Conservation (phyloP, 2,113 vertebrate species). For the Bubo scandiacus region DNA sequence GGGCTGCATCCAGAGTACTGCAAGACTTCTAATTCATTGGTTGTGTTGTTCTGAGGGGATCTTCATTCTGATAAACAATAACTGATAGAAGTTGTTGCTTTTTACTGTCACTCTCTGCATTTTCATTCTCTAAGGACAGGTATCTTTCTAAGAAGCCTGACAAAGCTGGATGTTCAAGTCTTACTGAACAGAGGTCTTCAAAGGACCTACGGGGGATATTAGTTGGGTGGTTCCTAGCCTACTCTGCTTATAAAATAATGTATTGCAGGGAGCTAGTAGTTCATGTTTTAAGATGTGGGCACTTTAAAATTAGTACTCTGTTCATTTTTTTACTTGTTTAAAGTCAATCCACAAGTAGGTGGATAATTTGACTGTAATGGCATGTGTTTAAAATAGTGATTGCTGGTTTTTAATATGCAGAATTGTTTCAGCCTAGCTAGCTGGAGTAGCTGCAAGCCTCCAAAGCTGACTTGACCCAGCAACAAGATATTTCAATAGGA, state of each 20-base stretch:
- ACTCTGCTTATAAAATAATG: background rate
- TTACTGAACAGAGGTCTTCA: background rate
- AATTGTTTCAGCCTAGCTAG: background rate
- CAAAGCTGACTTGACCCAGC: slow-evolving; percentile 12
- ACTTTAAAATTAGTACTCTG: slow-evolving; percentile 38
- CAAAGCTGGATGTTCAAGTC: background rate
- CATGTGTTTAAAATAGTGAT: slow-evolving; percentile 51
- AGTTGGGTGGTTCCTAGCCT: background rate
- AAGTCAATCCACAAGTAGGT: slow-evolving; percentile 51
- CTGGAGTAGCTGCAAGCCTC: background rate
- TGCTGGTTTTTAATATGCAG: slow-evolving; percentile 28
- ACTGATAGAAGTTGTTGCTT: background rate
- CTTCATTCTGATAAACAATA: background rate
- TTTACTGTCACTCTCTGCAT: background rate
- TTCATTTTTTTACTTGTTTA: slow-evolving; percentile 34
- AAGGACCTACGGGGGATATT: accelerated
- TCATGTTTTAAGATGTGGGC: background rate
- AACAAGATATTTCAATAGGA: background rate
- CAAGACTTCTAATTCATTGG: background rate
- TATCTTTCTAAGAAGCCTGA: background rate
- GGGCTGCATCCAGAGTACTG: background rate
- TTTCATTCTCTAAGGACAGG: background rate
- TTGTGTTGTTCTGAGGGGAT: background rate
- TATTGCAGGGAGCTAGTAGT: background rate
- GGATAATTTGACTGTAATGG: slow-evolving; percentile 61